These are phyloP conservation scores for Ellobius talpinus DNA, from an alignment of 2,113 vertebrate species.

Conservation along the genomic window DNA sequence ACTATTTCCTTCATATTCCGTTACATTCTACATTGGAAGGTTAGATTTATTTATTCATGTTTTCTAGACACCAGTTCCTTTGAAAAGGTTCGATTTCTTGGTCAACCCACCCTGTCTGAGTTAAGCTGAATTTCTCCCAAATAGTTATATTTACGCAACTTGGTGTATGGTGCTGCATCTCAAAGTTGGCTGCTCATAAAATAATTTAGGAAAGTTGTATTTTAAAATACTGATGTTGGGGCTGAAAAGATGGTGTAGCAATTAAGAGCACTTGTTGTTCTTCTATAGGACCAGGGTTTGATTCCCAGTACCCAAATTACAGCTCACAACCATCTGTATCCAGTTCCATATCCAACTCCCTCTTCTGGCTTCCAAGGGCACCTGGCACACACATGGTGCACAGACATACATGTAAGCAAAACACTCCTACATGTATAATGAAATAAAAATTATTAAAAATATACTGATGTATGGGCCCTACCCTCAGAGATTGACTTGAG, in stretches of 20 bases:
- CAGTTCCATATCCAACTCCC: neutral
- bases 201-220: neutral
- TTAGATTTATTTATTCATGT: slow-evolving; percentile 15
- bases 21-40: neutral
- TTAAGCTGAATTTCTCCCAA: slow-evolving; percentile 15
- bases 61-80: neutral
- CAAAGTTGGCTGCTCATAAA: neutral
- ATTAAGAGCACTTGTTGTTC: neutral
- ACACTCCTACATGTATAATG: neutral
- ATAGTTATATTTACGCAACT: neutral
- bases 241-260: neutral
- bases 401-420: neutral
- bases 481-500: neutral
- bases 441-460: neutral
- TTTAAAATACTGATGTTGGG: neutral
- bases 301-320: neutral
- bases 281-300: neutral
- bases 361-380: neutral
- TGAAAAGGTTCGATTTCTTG: slow-evolving; percentile 3
- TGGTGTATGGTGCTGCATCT: neutral
- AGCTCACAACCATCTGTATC: neutral
- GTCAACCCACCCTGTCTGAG: neutral
- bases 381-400: neutral
- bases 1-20: neutral
- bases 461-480: neutral